These are phyloP conservation scores for Julus scandinavius DNA, from an alignment of 2,888 invertebrate species.

Conservation along the genomic window DNA sequence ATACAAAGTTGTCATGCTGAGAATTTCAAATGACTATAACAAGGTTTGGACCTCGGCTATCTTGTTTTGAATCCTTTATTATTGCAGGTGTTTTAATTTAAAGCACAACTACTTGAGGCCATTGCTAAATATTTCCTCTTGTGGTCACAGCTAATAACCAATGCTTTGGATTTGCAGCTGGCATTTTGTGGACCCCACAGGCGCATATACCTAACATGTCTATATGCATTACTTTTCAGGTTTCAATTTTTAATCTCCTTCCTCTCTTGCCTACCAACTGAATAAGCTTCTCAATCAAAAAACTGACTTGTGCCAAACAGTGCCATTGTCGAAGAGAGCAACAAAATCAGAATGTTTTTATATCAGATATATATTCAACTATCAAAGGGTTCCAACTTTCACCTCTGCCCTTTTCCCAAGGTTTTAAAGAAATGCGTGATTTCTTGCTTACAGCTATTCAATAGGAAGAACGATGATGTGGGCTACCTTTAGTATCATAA, in stretches of 20 bases:
- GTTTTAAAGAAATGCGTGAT: not conserved
- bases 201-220: not conserved
- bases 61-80: not conserved
- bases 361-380: slow-evolving; percentile 5
- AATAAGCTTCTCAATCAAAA: slow-evolving; percentile 35
- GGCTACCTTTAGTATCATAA: not conserved
- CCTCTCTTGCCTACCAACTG: not conserved
- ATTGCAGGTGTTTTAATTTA: slow-evolving; percentile 1
- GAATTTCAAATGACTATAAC: not conserved
- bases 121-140: not conserved
- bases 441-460: not conserved
- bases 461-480: not conserved
- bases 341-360: slow-evolving; percentile 35
- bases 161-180: slow-evolving; percentile 11
- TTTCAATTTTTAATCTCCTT: slow-evolving; percentile 11
- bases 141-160: not conserved
- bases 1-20: not conserved
- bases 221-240: not conserved
- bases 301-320: not conserved
- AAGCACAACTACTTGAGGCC: not conserved
- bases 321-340: slow-evolving; percentile 20
- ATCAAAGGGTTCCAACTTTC: slow-evolving; percentile 9
- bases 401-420: slow-evolving; percentile 39
- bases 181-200: slow-evolving; percentile 13
- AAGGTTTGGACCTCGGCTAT: not conserved